Evolutionary conservation across 2,888 invertebrate species (phyloP), one percentile per base, ranked within the genome.

Genomic region (Anagyrus pseudococci): DNA sequence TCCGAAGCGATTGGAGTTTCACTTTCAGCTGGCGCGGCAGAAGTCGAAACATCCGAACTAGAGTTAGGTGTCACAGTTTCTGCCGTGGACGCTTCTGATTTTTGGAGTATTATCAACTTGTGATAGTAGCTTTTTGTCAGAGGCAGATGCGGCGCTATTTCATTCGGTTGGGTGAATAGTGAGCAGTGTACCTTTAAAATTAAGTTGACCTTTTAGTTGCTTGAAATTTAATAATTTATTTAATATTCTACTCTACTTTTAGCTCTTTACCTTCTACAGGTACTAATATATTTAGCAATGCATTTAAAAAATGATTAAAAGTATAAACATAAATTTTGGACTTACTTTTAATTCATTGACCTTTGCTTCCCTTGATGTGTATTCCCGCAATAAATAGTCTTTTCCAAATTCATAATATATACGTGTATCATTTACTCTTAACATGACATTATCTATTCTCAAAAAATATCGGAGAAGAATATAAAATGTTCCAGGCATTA

Each of bases 401-500:
- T 91, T 88, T 53, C 88, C 87, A 64, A 89, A 86, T 82, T 91
- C 89, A 73, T 90, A 92, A 76, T 92, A 93, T 77, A 92, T 86
- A 70, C 96, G 86, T 0, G 97, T 96, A 77, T 98, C 98, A 73
- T 93, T 89, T 43, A 96, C 86, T 69, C 92, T 85, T 1, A 96
- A 87, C 81, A 98, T 83, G 1, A 98, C 97, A 77, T 92, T 89
- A 78, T 99, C 99, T 1, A 99, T 94, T 73, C 99, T 86, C 67
- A 99, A 83, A 81, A 97, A 99, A 78, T 93, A 95, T 70, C 98
- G 86, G 62, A 94, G 82, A 7, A 99, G 84, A 52, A 97, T 87
- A 79, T 94, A 98, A 84, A 95, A 96, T 68, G 94, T 92, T 43
- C 89, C 88, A 0, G 95, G 94, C 99, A 99, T 99, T 1, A 96